These are phyloP conservation scores for Pteromalus puparum DNA, from an alignment of 1,140 invertebrate species.

Conservation along the genomic window DNA sequence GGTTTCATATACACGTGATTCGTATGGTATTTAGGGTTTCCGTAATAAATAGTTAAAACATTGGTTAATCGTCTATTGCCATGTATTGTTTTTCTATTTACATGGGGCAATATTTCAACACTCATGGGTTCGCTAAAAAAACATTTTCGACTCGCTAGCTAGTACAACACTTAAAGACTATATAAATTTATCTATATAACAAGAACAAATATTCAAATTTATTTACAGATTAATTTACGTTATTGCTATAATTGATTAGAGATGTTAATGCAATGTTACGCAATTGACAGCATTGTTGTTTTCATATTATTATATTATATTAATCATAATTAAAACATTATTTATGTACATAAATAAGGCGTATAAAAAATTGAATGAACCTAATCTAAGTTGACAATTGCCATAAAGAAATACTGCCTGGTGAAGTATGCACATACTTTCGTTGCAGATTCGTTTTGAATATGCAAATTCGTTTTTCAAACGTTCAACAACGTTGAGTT, in stretches of 20 bases:
- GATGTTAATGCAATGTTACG: neutral
- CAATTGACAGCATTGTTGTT: constrained; percentile 19
- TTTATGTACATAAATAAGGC: constrained; percentile 53
- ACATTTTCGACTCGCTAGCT: constrained; percentile 3
- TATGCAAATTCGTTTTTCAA: constrained; percentile 13
- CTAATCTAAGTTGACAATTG: constrained; percentile 34
- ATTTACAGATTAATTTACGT: constrained; percentile 44
- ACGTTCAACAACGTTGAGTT: neutral
- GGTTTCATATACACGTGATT: constrained; percentile 60
- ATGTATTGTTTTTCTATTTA: constrained; percentile 39
- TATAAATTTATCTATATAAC: constrained; percentile 28
- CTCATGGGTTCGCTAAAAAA: neutral
- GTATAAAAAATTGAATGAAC: constrained; percentile 55
- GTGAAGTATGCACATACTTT: neutral
- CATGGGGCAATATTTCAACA: constrained; percentile 1
- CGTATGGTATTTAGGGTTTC: constrained; percentile 1
- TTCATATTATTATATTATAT: constrained; percentile 5
- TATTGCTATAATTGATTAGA: neutral
- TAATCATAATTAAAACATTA: constrained; percentile 25
- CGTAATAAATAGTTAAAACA: constrained; percentile 38
- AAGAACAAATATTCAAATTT: constrained; percentile 37
- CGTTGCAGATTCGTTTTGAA: constrained; percentile 9
- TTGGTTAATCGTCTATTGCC: constrained; percentile 5
- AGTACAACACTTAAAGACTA: constrained; percentile 4
- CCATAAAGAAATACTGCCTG: constrained; percentile 38